Base-by-base conservation (phyloP, 2,888 invertebrate genomes). In the Phymatocera aterrima region DNA sequence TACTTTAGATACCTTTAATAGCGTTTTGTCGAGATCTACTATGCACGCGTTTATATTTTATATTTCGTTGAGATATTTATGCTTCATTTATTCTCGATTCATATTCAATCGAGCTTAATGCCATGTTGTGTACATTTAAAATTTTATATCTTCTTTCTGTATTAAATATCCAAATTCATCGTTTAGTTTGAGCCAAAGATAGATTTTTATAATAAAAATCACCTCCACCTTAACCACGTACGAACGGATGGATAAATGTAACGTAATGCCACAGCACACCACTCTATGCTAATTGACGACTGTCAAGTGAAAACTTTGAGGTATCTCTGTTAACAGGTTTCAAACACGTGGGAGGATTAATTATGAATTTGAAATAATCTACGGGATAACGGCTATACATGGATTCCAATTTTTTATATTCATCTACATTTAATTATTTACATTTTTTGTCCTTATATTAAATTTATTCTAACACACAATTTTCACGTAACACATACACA, bases 251-350 rank as follows among this genome's bases (percentile, higher is more conserved):
- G 18, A 43, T 68, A 43, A 28, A 34, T 37, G 21, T 48, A 48
- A 72, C 72, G 21, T 48, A 48, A 72, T 51, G 51, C 48, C 51
- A 72, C 48, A 48, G n/a, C 51, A 51, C 51, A 12, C 5, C 43
- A 6, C 51, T 28, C 72, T 54, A 57, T 57, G 57, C 54, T 75
- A 75, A 75, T 75, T 57, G 74, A 75, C 74, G 74, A 75, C 74
- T 75, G 74, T 57, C 74, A 75, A 51, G 24, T 28, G 34, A 43
- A 21, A 68, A 21, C 12, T 24, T 64, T 37, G 18, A 21, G 18
- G 12, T 37, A 34, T 37, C 18, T 64, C 28, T 21, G 24, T 18
- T 37, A 31, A 3, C n/a, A 31, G 5, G 10, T 37, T 64, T 5
- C 12, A 64, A 37, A 37, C 64, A 37, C n/a, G 6, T 18, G 57